A percentile compares a stretch with the other conserved stretches of the same genome.
These are phyloP conservation scores for Nomada fucata DNA, from an alignment of 2,888 invertebrate species.

Conservation along the genomic window DNA sequence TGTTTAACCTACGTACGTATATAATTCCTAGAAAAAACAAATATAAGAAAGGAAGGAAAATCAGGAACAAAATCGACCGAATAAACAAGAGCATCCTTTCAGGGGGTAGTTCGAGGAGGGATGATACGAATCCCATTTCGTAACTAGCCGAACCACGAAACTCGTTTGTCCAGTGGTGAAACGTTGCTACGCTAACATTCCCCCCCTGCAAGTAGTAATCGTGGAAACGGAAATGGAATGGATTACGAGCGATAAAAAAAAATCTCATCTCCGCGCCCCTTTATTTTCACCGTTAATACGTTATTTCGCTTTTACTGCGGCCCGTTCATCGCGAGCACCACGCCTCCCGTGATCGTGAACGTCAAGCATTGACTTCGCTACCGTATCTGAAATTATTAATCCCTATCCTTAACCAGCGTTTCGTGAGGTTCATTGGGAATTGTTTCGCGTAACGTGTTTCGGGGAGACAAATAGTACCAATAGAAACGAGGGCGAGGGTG, in stretches of 20 bases:
- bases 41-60: neutral
- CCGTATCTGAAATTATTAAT: conserved; percentile 1
- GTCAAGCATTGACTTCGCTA: conserved; percentile 7
- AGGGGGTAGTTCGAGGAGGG: neutral
- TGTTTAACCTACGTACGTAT: no score
- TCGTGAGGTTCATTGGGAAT: conserved; percentile 11
- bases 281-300: conserved; percentile 43
- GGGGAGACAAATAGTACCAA: neutral
- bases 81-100: neutral
- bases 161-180: neutral
- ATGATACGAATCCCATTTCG: neutral
- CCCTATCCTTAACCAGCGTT: neutral
- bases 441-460: conserved; percentile 6
- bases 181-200: conserved; percentile 5
- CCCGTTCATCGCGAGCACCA: neutral
- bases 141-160: neutral
- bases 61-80: no score
- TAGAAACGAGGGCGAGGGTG: no score
- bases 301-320: conserved; percentile 43
- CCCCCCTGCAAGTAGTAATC: conserved; percentile 33
- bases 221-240: conserved; percentile 24
- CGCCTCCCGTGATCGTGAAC: neutral
- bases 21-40: neutral
- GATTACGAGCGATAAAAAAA: conserved; percentile 24
- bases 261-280: conserved; percentile 46